Evolutionary conservation across 2,888 invertebrate species (phyloP).

Genomic region (Drosophila tanythrix): DNA sequence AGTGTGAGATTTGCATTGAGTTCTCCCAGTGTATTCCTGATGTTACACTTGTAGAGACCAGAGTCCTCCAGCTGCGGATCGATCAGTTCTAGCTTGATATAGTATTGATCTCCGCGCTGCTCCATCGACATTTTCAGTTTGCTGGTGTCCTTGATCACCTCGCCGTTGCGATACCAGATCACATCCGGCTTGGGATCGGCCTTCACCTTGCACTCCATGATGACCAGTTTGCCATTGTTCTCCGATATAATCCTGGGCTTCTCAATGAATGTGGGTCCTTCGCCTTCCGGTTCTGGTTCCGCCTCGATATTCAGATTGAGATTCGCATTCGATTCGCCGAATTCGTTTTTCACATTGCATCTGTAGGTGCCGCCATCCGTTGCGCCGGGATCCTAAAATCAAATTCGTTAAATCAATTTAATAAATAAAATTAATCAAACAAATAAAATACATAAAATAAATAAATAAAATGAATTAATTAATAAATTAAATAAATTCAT

Average conservation of each 20-base stretch:
- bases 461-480: background rate
- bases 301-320: constrained; percentile 98
- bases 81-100: constrained; percentile 93
- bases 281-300: constrained; percentile 96
- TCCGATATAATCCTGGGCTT: constrained; percentile 95
- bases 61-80: constrained; percentile 98
- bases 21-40: constrained; percentile 98
- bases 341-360: constrained; percentile 97
- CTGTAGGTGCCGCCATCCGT: constrained; percentile 95
- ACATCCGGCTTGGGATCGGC: constrained; percentile 93
- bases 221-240: constrained; percentile 92
- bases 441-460: background rate
- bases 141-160: constrained; percentile 91
- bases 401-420: background rate
- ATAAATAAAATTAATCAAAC: background rate
- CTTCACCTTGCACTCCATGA: constrained; percentile 94
- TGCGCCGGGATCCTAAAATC: constrained; percentile 89
- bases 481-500: background rate
- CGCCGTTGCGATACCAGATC: constrained; percentile 93
- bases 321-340: constrained; percentile 98
- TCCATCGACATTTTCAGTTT: constrained; percentile 92
- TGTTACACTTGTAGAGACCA: constrained; percentile 98
- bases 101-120: constrained; percentile 92
- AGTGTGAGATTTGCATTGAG: constrained; percentile 98
- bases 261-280: constrained; percentile 97